Base-by-base conservation (phyloP, 2,113 vertebrate species). In the Callopanchax toddi region DNA sequence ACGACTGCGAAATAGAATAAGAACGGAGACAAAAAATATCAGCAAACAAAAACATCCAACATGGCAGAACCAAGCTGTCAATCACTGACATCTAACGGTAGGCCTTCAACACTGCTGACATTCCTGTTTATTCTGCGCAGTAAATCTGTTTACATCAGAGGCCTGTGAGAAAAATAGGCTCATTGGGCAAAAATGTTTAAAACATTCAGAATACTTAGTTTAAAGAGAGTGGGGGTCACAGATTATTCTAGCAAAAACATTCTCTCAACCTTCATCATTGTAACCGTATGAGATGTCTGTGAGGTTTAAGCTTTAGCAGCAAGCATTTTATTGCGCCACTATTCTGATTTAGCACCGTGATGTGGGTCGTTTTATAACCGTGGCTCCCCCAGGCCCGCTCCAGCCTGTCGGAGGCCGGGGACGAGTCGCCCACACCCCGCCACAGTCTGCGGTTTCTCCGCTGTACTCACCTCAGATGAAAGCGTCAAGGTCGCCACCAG, bases 381-480 rank as follows among this genome's bases (percentile, higher is more conserved):
- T 37, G 1, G 12, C 3, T 2, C 10, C 36, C 3, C 11, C 36
- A 37, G 36, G 46, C 36, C 48, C 46, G 20, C 22, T 5, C 8
- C 32, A 22, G 12, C n/a, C 11, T 1, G 5, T 20, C 36, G 15
- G 16, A 29, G 29, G 52, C 29, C 5, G 44, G 26, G 12, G 34
- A 20, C 15, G 13, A n/a, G 37, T 63, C 53, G 1, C 3, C 26
- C 26, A 48, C 57, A 3, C 43, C 8, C 25, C 59, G 58, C 66
- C 37, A 29, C 52, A 21, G 18, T 12, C 68, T 21, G 53, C 34
- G 73, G 29, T 72, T 74, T 66, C 42, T 59, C 67, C 34, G 20
- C n/a, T 43, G 29, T 59, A 62, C 89, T 92, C 85, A 93, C 92
- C 91, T 92, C 92, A 48, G 87, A 84, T 75, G 90, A 86, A 67